Evolutionary conservation across 1,140 invertebrate species (phyloP), one percentile per base, ranked within the genome.

Genomic region (Notospermus geniculatus): DNA sequence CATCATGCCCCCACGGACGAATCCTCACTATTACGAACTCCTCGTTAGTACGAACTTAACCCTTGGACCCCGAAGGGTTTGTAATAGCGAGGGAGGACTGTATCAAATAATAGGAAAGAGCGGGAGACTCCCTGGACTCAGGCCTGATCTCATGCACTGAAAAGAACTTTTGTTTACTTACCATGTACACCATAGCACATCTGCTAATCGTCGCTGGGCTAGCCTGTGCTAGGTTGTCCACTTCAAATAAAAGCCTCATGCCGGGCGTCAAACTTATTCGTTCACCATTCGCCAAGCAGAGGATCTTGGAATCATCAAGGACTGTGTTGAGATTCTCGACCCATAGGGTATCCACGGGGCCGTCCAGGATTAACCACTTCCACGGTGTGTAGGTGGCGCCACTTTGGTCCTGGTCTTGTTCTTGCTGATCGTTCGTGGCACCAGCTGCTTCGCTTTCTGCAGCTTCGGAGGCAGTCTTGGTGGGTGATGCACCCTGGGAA

Each of bases 111-210:
- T n/a, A n/a, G n/a, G n/a, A n/a, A n/a, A n/a, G n/a, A n/a, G n/a
- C n/a, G n/a, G n/a, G n/a, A n/a, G n/a, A n/a, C n/a, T n/a, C n/a
- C n/a, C n/a, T n/a, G n/a, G n/a, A n/a, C n/a, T n/a, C n/a, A n/a
- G n/a, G n/a, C n/a, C n/a, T n/a, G n/a, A n/a, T n/a, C n/a, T n/a
- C n/a, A n/a, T n/a, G n/a, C n/a, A n/a, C n/a, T n/a, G n/a, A n/a
- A n/a, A n/a, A n/a, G n/a, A n/a, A n/a, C n/a, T n/a, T n/a, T n/a
- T n/a, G n/a, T n/a, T n/a, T 17, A 66, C 71, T 71, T 66, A 79
- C 80, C 75, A 82, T 77, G 61, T 81, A 82, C n/a, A 82, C 79
- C 80, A 82, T 82, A 36, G 79, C 80, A 75, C 81, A 82, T 64
- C 80, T 65, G 66, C 76, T 78, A 64, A 80, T 75, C 39, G 77